phyloP scores from a whole-genome alignment of 2,113 vertebrate genomes.

The Dasyornis broadbenti region DNA sequence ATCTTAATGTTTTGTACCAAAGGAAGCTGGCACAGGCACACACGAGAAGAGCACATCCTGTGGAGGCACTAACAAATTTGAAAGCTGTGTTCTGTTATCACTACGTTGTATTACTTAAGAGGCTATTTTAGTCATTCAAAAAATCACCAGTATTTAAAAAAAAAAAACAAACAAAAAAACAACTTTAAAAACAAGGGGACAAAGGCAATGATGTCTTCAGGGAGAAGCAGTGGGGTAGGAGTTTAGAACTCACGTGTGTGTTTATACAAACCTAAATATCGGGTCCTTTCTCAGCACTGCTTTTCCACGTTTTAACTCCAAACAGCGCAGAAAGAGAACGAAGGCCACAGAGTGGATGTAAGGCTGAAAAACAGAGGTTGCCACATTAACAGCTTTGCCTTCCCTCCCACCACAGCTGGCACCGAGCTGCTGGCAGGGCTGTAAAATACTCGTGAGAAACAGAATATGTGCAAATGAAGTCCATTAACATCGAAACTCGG shows the following conservation, averaged over 20 bases:
- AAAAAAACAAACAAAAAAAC: too few relatives aligned
- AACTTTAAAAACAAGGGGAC: not conserved
- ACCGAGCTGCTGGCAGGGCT: not conserved
- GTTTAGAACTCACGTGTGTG: not conserved
- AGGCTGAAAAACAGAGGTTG: conserved; percentile 67
- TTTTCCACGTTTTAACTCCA: conserved; percentile 76
- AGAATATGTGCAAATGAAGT: not conserved
- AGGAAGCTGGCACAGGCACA: not conserved
- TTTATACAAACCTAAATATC: conserved; percentile 76
- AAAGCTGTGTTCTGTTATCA: not conserved
- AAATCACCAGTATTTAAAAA: not conserved
- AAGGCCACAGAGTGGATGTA: conserved; percentile 79
- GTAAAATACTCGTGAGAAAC: rapidly evolving
- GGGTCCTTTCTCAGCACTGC: conserved; percentile 75
- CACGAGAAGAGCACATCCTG: too few relatives aligned
- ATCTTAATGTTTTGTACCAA: not conserved
- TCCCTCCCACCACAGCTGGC: not conserved
- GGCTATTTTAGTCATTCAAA: not conserved
- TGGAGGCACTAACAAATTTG: not conserved
- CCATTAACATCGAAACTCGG: not conserved
- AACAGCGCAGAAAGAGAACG: conserved; percentile 75
- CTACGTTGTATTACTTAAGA: not conserved
- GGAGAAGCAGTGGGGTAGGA: not conserved
- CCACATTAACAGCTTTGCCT: not conserved
- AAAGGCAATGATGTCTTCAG: not conserved